A percentile compares a stretch with the other conserved stretches of the same genome.
phyloP scores from a whole-genome alignment of 2,797 vertebrate genomes.

The Sciurus carolinensis region DNA sequence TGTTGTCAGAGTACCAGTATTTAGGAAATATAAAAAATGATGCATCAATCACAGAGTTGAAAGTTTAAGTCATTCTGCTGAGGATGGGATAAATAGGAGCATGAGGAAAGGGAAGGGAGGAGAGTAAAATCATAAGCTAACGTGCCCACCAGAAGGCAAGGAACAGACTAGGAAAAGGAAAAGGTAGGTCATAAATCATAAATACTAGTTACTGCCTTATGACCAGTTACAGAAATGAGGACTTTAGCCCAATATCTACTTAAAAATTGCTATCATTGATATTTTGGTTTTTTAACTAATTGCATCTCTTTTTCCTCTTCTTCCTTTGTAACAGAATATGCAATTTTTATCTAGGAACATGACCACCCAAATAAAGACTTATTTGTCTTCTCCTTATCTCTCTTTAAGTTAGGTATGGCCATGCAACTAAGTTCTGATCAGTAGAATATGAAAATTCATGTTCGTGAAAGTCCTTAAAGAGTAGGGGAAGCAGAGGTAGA shows the following conservation, averaged over 20 bases:
- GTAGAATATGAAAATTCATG: not conserved
- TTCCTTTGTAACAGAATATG: conserved; percentile 23
- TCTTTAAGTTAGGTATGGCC: not conserved
- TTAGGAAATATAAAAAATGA: not conserved
- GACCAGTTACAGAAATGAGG: not conserved
- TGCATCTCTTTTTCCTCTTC: not conserved
- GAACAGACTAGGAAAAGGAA: not conserved
- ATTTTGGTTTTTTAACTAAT: conserved; percentile 1
- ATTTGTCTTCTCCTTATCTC: not conserved
- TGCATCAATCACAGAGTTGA: not conserved
- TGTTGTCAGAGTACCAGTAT: not conserved
- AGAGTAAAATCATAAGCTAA: not conserved
- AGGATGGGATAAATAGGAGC: not conserved
- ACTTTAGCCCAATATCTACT: not conserved
- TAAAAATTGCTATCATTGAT: conserved; percentile 29
- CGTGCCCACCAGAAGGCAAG: not conserved
- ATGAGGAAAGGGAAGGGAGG: not conserved
- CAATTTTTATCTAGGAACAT: not conserved
- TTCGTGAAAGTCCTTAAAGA: not conserved
- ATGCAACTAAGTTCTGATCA: not conserved
- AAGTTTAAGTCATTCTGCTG: not conserved
- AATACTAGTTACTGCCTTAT: not conserved
- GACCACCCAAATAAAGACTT: not conserved
- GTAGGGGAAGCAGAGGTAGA: not conserved
- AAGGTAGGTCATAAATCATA: not conserved